Base-by-base conservation (phyloP, 2,113 vertebrate genomes). In the Sprattus sprattus region DNA sequence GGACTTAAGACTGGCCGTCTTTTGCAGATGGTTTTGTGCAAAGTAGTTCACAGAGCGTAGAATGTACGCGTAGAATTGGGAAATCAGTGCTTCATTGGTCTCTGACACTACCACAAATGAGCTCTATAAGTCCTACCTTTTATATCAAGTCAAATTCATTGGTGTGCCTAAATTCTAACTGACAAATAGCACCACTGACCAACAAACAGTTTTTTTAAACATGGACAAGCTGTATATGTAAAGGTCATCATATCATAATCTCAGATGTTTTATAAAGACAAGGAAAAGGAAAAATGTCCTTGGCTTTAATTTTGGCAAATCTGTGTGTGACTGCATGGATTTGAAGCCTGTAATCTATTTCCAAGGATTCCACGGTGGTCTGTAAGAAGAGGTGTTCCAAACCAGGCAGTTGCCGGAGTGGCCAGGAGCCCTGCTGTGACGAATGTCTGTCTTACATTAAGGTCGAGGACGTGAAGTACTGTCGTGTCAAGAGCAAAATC, bases 291-390 rank as follows among this genome's bases (percentile, higher is more conserved):
- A 25, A 7, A 32, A 3, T 39, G 67, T 28, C 28, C 10, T 75
- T 75, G 67, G 67, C 1, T 28, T 75, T 39, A 9, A 28, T 78
- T 15, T 78, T 78, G 71, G 28, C 32, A 78, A 32, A 39, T 39
- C 15, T 78, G 10, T 78, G 28, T 75, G 71, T 32, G 71, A 78
- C 67, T n/a, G 16, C 18, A 87, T 45, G 54, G 13, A 20, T 50
- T 25, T 13, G 47, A 46, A 45, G 20, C 67, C n/a, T 45, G 46
- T 18, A n/a, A 49, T 45, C 57, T 82, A 11, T 22, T 82, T 81
- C 86, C 28, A 91, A 99, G 98, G 95, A 99, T 91, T 99, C 98
- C 45, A 99, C 98, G 0, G 96, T 99, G 83, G 90, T 98, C 52
- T 99, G 98, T 93, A 96, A 92, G 90, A 97, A 93, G 92, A 95